A percentile compares a stretch with the other conserved stretches of the same genome.
Evolutionary conservation across 2,888 invertebrate genomes (phyloP).

Genomic region (Andrena chrysosceles): DNA sequence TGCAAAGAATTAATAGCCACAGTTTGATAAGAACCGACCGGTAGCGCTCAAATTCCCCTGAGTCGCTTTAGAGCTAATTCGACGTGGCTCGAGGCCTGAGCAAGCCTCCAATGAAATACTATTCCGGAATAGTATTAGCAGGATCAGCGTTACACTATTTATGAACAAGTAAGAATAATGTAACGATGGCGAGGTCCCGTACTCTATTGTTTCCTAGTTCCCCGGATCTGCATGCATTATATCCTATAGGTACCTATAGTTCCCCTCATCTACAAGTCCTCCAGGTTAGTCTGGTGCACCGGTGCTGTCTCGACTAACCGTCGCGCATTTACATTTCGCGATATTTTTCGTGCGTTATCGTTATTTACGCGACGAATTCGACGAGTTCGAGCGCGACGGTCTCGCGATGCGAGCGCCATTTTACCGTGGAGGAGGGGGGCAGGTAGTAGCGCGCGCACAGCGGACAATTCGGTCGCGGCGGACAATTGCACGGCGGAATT

Average conservation of each 20-base stretch:
- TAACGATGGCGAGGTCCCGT: not conserved
- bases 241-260: not conserved
- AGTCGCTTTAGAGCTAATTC: no score
- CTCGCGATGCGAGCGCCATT: not conserved
- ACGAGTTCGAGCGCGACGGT: not conserved
- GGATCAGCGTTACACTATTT: slow-evolving; percentile 9
- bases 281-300: not conserved
- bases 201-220: not conserved
- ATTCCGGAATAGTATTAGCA: not conserved
- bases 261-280: slow-evolving; percentile 4
- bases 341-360: not conserved
- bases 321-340: slow-evolving; percentile 17
- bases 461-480: not conserved
- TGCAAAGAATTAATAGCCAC: no score
- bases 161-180: slow-evolving; percentile 12
- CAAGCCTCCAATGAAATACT: not conserved
- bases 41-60: no score
- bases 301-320: not conserved
- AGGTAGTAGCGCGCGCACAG: not conserved
- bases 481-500: slow-evolving; percentile 32
- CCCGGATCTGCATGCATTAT: not conserved
- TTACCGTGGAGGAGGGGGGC: not conserved
- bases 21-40: no score
- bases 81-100: not conserved
- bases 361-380: slow-evolving; percentile 25